A percentile compares a stretch with the other conserved stretches of the same genome.
phyloP scores from a whole-genome alignment of 1,140 invertebrate genomes.

The Temnothorax curvispinosus region DNA sequence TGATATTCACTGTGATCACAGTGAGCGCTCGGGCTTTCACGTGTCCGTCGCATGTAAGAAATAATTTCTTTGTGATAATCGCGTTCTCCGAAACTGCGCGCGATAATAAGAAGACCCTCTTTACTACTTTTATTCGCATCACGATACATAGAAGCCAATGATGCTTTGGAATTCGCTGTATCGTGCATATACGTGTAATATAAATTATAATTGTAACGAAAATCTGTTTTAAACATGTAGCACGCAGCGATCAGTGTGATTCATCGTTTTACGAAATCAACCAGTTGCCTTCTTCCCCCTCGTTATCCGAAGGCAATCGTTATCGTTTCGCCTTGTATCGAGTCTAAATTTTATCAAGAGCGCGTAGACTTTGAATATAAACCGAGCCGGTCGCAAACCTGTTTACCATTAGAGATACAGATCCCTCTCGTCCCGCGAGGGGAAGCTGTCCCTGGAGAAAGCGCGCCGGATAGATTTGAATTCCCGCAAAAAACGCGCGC shows the following conservation, averaged over 20 bases:
- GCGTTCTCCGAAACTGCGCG: not conserved
- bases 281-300: not conserved
- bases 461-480: constrained; percentile 7
- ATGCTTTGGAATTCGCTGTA: not conserved
- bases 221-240: not conserved
- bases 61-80: constrained; percentile 17
- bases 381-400: constrained; percentile 1
- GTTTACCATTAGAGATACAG: constrained; percentile 27
- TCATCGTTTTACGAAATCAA: not conserved
- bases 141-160: no score
- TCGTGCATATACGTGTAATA: not conserved
- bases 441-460: not conserved
- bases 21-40: constrained; percentile 5
- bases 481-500: not conserved
- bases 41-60: constrained; percentile 22
- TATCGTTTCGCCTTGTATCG: not conserved
- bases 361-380: constrained; percentile 37
- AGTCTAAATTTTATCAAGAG: constrained; percentile 39
- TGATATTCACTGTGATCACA: not conserved
- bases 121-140: not conserved
- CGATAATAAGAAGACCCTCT: not conserved
- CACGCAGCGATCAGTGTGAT: not conserved
- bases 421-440: not conserved
- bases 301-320: not conserved
- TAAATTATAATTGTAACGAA: not conserved